Percentiles rank a stretch among this genome's conserved stretches.
Conservation (phyloP, 2,888 invertebrate genomes). For the Aspidiotus rigidus region DNA sequence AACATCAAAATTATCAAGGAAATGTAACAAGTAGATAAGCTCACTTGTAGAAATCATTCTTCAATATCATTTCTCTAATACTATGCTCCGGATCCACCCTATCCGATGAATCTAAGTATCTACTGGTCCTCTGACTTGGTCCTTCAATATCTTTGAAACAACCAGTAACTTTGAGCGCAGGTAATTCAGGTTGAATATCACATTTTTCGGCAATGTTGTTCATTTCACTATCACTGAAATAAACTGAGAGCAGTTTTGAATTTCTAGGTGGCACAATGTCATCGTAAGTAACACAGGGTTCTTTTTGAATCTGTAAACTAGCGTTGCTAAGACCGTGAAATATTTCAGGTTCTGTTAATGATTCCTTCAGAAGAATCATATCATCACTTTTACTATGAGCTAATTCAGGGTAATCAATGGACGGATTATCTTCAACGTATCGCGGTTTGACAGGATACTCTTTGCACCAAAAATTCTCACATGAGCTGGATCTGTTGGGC, state of each 20-base stretch:
- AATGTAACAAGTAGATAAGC: conserved; percentile 22
- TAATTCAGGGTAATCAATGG: conserved; percentile 41
- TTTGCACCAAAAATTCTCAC: conserved; percentile 23
- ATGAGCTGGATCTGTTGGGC: conserved; percentile 22
- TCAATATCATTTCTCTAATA: conserved; percentile 54
- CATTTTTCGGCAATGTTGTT: conserved; percentile 31
- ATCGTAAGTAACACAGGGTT: conserved; percentile 41
- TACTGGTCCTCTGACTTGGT: conserved; percentile 42
- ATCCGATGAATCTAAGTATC: conserved; percentile 43
- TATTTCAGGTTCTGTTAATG: conserved; percentile 44
- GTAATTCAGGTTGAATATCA: conserved; percentile 35
- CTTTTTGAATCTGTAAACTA: conserved; percentile 40
- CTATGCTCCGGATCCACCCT: conserved; percentile 55
- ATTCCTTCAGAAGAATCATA: conserved; percentile 46
- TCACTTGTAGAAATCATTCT: conserved; percentile 55
- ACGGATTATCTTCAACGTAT: conserved; percentile 11
- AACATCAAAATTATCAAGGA: not conserved
- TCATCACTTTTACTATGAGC: conserved; percentile 49
- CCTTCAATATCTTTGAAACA: conserved; percentile 41
- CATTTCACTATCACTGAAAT: conserved; percentile 39
- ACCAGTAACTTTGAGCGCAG: conserved; percentile 39
- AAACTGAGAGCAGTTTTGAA: conserved; percentile 42
- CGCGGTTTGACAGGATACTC: conserved; percentile 15
- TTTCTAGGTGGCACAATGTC: conserved; percentile 37
- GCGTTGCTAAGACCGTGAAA: conserved; percentile 44